Evolutionary conservation across 2,113 vertebrate genomes (phyloP), one percentile per base, ranked within the genome.

Genomic region (Lipotes vexillifer): DNA sequence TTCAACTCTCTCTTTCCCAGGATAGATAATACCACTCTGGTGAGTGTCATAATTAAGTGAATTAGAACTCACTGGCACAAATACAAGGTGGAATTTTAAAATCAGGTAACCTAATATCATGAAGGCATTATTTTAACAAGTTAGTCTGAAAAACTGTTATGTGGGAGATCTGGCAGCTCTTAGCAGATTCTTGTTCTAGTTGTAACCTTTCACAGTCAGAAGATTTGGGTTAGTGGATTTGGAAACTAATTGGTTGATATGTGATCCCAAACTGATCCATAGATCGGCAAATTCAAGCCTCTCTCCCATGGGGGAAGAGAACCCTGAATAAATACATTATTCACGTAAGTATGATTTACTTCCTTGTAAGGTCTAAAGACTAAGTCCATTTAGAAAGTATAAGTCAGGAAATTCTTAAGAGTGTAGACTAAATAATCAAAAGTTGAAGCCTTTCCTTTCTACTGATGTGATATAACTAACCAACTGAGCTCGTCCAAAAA

Each of bases 381-480:
- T 96, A 93, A 97, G 83, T 96, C 41, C 41, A 83, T 97, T 94
- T 96, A 96, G 89, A 97, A 97, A 95, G 63, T 93, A 29, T 90
- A 97, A 82, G 49, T 93, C 87, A 97, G 74, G 90, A 98, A 95
- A 97, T 96, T 96, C 89, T 97, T 96, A 93, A 87, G 15, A 95
- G 36, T 36, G 36, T 65, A 96, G 87, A 97, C 94, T 93, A 97
- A 96, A 94, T 93, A 96, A 96, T 97, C 84, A 94, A 97, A 97
- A 86, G 27, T 65, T 95, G 68, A 94, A 11, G 68, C 23, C 36
- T 96, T 97, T 93, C 89, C 59, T 94, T 96, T 97, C 86, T 97
- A 74, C 75, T 77, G 17, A 93, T 96, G 83, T 98, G 87, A 86
- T 97, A 69, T 89, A 97, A 93, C 83, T 89, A 96, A 88, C 46